Evolutionary conservation across 2,797 vertebrate genomes (phyloP).

Genomic region (Adrianichthys oophorus): DNA sequence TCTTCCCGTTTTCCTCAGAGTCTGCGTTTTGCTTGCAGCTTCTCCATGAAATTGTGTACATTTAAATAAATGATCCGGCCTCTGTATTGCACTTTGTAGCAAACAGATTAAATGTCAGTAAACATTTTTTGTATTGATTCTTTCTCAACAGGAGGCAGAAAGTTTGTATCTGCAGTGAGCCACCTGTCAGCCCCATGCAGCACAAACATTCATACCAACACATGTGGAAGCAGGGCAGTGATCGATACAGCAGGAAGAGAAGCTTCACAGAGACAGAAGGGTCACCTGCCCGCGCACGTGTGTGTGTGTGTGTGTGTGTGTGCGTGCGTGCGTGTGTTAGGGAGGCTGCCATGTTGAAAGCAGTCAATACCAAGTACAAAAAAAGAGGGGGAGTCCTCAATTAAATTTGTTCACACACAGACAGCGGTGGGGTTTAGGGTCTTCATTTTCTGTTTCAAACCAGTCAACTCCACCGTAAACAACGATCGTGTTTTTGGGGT

Average conservation of each 20-base stretch:
- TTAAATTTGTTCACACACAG: background rate
- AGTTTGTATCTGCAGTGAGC: slow-evolving; percentile 20
- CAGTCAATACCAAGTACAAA: slow-evolving; percentile 2
- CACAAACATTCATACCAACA: background rate
- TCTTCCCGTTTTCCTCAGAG: background rate
- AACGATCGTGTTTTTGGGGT: too few species aligned
- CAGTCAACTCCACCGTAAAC: too few species aligned
- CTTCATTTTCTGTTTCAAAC: background rate
- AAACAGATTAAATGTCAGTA: slow-evolving; percentile 14
- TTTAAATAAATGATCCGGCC: background rate
- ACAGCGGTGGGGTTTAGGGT: background rate
- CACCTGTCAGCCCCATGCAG: slow-evolving; percentile 18
- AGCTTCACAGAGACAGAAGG: slow-evolving; percentile 24
- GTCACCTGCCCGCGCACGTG: slow-evolving; percentile 17
- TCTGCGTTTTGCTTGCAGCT: background rate
- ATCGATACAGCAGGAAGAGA: slow-evolving; percentile 36
- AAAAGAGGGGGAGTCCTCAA: slow-evolving; percentile 9
- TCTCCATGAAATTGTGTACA: background rate
- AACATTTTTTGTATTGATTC: slow-evolving; percentile 20
- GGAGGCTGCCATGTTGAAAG: slow-evolving; percentile 12
- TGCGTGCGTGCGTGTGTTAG: slow-evolving; percentile 6
- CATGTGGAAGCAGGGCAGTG: slow-evolving; percentile 2
- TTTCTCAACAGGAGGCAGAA: slow-evolving; percentile 19
- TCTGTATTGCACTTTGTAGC: slow-evolving; percentile 7
- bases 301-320: slow-evolving; percentile 3